Percentiles rank a stretch among this genome's conserved stretches.
Evolutionary conservation across 2,888 invertebrate genomes (phyloP).

Genomic region (Galerucella nymphaeae): DNA sequence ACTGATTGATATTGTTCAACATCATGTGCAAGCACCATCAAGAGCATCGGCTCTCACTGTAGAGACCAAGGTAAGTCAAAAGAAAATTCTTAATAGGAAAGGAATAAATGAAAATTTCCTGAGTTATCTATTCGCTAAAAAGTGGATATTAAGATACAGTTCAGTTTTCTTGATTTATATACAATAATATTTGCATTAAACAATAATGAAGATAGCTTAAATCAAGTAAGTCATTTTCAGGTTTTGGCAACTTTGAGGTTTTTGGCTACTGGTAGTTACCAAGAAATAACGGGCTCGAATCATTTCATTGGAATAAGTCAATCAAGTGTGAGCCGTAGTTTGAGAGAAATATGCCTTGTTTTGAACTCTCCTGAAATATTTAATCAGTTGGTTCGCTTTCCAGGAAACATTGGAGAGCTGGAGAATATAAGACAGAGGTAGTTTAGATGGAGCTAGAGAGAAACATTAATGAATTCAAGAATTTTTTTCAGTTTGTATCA

Average conservation of each 20-base stretch:
- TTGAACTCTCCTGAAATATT: constrained; percentile 35
- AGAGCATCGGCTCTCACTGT: neutral
- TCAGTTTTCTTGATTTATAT: neutral
- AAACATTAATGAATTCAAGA: neutral
- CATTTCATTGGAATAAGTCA: constrained; percentile 36
- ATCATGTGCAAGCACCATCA: too few relatives aligned
- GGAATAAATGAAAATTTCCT: neutral
- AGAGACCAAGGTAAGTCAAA: neutral
- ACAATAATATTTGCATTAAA: neutral
- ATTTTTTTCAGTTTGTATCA: constrained; percentile 37
- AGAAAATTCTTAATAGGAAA: neutral
- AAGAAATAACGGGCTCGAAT: constrained; percentile 35
- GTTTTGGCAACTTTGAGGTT: constrained; percentile 31
- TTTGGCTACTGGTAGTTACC: constrained; percentile 37
- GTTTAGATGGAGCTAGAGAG: neutral
- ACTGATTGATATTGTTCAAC: too few relatives aligned
- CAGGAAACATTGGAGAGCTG: constrained; percentile 33
- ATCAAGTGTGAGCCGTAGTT: constrained; percentile 28
- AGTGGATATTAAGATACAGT: neutral
- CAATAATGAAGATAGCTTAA: neutral
- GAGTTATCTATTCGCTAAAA: neutral
- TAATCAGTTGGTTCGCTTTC: constrained; percentile 41
- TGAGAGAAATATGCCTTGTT: constrained; percentile 36
- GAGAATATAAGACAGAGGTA: constrained; percentile 22
- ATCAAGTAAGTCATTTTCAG: constrained; percentile 12